These are phyloP conservation scores for Rostratula benghalensis DNA, from an alignment of 2,113 vertebrate genomes.

Conservation along the genomic window DNA sequence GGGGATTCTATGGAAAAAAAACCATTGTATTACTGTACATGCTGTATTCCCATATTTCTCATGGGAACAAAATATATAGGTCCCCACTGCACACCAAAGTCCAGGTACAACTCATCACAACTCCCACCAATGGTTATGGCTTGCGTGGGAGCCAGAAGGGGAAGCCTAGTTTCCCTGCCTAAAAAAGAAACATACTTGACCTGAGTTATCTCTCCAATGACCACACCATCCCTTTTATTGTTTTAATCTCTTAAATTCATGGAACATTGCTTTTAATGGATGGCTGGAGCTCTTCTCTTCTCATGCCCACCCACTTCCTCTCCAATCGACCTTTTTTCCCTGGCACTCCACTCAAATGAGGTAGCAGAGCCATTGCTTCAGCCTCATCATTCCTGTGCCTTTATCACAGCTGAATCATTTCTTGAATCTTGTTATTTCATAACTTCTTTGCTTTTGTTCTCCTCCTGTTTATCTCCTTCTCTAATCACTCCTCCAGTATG, in stretches of 20 bases:
- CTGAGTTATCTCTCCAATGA: neutral
- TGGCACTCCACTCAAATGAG: neutral
- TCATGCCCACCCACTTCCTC: neutral
- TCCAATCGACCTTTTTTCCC: neutral
- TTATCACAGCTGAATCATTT: neutral
- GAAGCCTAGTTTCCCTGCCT: neutral
- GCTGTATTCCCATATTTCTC: too few relatives aligned
- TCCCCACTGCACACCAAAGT: too few relatives aligned
- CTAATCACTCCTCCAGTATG: neutral
- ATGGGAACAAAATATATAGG: too few relatives aligned
- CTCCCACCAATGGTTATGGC: too few relatives aligned
- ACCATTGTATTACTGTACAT: neutral
- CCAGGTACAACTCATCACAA: too few relatives aligned
- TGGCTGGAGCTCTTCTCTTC: neutral
- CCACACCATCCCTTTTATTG: neutral
- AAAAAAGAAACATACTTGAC: neutral
- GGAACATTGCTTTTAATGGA: neutral
- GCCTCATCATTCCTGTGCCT: neutral
- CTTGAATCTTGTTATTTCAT: neutral
- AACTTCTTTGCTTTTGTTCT: neutral
- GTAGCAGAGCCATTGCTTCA: neutral
- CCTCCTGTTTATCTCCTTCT: neutral
- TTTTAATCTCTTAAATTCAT: neutral
- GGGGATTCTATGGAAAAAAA: neutral
- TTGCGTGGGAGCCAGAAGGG: too few relatives aligned